Conservation (phyloP, 2,888 invertebrate species). For the Drosophila limbata region DNA sequence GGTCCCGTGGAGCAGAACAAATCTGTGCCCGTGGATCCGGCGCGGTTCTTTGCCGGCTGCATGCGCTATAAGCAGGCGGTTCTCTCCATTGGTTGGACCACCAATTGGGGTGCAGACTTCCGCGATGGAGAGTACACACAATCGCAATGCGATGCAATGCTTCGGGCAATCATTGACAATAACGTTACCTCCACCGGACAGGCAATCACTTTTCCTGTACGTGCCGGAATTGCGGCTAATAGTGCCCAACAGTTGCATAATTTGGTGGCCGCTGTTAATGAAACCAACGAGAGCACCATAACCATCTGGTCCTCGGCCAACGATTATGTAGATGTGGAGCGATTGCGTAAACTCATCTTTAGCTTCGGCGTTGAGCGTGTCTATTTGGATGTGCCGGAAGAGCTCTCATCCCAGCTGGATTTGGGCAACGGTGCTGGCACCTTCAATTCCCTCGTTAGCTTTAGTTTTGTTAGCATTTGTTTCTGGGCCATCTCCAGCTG, state of each 20-base stretch:
- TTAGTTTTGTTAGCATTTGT: constrained; percentile 73
- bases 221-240: constrained; percentile 89
- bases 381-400: constrained; percentile 92
- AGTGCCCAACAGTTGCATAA: constrained; percentile 88
- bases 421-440: constrained; percentile 55
- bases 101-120: constrained; percentile 87
- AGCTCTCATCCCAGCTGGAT: constrained; percentile 86
- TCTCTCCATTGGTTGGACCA: constrained; percentile 95
- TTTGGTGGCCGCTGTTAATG: constrained; percentile 86
- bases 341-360: constrained; percentile 89
- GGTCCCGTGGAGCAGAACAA: constrained; percentile 89
- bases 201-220: constrained; percentile 92
- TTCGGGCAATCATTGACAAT: constrained; percentile 86
- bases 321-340: constrained; percentile 89
- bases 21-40: constrained; percentile 87
- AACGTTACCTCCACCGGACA: constrained; percentile 86
- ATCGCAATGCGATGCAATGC: constrained; percentile 90
- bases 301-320: constrained; percentile 92
- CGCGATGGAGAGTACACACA: constrained; percentile 88
- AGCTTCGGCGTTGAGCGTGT: constrained; percentile 89
- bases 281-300: constrained; percentile 86
- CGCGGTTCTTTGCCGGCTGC: constrained; percentile 88
- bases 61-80: constrained; percentile 88
- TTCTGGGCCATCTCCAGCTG: constrained; percentile 73
- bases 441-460: constrained; percentile 65